phyloP scores from a whole-genome alignment of 1,140 invertebrate genomes.

The Marisa cornuarietis region DNA sequence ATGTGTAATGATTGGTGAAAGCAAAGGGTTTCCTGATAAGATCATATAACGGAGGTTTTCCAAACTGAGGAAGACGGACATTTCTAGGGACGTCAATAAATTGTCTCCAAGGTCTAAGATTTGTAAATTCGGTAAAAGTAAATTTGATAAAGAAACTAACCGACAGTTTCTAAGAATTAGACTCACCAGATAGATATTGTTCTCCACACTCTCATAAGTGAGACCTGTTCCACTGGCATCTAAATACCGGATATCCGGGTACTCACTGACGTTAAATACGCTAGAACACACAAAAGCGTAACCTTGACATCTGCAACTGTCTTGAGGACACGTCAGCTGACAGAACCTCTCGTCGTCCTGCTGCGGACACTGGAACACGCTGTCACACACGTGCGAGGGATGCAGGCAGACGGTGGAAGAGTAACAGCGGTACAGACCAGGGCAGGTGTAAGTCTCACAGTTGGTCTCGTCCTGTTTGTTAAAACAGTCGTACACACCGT shows the following conservation, averaged over 20 bases:
- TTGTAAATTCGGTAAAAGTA: not conserved
- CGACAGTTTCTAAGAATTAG: not conserved
- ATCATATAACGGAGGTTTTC: not conserved
- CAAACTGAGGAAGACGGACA: not conserved
- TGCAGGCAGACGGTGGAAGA: constrained; percentile 1
- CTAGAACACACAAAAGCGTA: not conserved
- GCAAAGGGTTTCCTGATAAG: not conserved
- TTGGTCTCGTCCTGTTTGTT: not conserved
- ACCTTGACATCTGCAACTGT: constrained; percentile 4
- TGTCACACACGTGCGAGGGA: constrained; percentile 3
- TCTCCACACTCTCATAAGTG: not conserved
- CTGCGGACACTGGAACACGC: constrained; percentile 2
- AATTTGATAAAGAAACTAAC: not conserved
- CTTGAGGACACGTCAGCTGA: not conserved
- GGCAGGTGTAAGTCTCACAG: not conserved
- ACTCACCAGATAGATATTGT: not conserved
- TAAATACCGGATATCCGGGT: not conserved
- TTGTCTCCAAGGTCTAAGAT: not conserved
- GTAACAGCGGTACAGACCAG: constrained; percentile 3
- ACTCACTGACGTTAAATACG: not conserved
- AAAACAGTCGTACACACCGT: constrained; percentile 1
- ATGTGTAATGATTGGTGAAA: not conserved
- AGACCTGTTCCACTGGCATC: not conserved
- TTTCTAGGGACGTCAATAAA: not conserved
- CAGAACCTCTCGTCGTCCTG: constrained; percentile 15